Conservation (phyloP, 2,113 vertebrate genomes). For the Morone chrysops region DNA sequence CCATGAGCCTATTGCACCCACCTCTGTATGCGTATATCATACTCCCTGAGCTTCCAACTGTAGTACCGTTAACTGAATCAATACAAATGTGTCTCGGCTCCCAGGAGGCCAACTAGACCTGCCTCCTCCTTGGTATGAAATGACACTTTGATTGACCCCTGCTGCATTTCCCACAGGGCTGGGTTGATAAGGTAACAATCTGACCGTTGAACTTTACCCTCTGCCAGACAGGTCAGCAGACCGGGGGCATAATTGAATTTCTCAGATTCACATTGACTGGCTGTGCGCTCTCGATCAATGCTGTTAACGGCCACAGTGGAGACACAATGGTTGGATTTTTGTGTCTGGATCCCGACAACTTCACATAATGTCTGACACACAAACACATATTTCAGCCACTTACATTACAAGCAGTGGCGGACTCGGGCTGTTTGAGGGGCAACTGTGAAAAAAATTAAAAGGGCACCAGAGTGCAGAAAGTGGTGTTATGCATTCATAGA, state of each 20-base stretch:
- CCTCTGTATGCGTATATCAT: neutral
- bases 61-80: slow-evolving; percentile 24
- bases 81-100: slow-evolving; percentile 19
- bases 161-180: slow-evolving; percentile 14
- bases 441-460: too few species aligned
- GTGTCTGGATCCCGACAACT: neutral
- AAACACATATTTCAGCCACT: neutral
- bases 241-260: slow-evolving; percentile 50
- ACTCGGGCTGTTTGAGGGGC: too few species aligned
- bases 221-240: slow-evolving; percentile 47
- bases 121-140: slow-evolving; percentile 8
- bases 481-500: too few species aligned
- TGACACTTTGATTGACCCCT: slow-evolving; percentile 39
- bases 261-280: slow-evolving; percentile 36
- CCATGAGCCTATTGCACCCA: neutral
- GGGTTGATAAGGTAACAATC: slow-evolving; percentile 36
- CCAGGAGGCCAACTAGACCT: neutral
- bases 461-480: too few species aligned
- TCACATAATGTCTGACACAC: neutral
- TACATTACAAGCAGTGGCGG: neutral
- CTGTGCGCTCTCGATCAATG: slow-evolving; percentile 56
- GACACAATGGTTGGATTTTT: slow-evolving; percentile 44
- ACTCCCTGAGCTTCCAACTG: neutral
- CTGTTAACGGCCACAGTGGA: slow-evolving; percentile 16
- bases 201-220: slow-evolving; percentile 57